These are phyloP conservation scores for Cataglyphis albicans DNA, from an alignment of 2,888 invertebrate genomes.

Conservation along the genomic window DNA sequence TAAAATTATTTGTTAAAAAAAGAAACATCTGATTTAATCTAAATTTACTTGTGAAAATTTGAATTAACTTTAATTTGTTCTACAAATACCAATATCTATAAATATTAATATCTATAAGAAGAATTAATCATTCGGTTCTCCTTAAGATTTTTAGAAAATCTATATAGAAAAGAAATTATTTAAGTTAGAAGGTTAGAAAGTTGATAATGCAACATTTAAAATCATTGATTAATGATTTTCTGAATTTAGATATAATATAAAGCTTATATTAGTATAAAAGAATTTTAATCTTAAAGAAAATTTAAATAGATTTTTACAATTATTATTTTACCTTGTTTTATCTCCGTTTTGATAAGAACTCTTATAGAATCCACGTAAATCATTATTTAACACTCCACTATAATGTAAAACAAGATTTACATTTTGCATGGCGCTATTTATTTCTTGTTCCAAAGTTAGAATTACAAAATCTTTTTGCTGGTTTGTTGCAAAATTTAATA, in stretches of 20 bases:
- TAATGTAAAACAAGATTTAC: conserved; percentile 87
- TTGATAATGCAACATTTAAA: not conserved
- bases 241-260: not conserved
- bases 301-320: not conserved
- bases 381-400: conserved; percentile 88
- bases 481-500: accelerated
- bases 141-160: not conserved
- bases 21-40: not conserved
- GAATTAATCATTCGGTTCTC: not conserved
- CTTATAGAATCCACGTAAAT: conserved; percentile 90
- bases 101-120: not conserved
- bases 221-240: not conserved
- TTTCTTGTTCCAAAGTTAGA: accelerated
- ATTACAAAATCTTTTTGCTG: conserved; percentile 15
- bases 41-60: not conserved
- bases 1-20: not conserved
- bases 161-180: not conserved
- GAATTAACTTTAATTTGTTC: not conserved
- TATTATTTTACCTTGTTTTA: conserved; percentile 80
- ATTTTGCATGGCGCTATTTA: conserved; percentile 67
- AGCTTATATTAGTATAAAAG: not conserved
- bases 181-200: not conserved
- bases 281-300: not conserved
- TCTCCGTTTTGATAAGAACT: conserved; percentile 88
- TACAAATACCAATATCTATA: not conserved